These are phyloP conservation scores for Cerceris ruficornis DNA, from an alignment of 2,888 invertebrate genomes.

Conservation along the genomic window DNA sequence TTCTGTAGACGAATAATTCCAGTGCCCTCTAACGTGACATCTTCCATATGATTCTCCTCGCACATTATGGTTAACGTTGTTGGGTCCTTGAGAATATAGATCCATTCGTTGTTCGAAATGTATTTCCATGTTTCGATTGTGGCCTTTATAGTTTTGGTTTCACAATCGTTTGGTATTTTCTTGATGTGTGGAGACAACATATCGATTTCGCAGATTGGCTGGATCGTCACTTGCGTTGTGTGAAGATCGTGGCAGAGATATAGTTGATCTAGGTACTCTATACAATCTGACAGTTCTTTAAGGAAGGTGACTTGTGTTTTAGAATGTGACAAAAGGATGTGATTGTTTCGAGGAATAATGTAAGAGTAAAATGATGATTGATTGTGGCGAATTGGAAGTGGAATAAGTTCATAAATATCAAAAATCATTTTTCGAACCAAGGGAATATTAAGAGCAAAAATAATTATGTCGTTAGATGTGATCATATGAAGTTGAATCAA, in stretches of 20 bases:
- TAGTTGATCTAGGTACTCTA: background rate
- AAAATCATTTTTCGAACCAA: slow-evolving; percentile 1
- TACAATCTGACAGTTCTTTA: slow-evolving; percentile 5
- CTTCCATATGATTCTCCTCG: slow-evolving; percentile 11
- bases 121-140: slow-evolving; percentile 13
- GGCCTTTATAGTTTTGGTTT: slow-evolving; percentile 17
- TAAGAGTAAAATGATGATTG: slow-evolving; percentile 13
- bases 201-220: background rate
- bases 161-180: slow-evolving; percentile 4
- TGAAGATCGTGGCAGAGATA: slow-evolving; percentile 11
- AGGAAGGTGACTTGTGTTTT: slow-evolving; percentile 8
- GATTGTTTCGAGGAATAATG: slow-evolving; percentile 1
- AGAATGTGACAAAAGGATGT: slow-evolving; percentile 2
- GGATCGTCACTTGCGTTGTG: background rate
- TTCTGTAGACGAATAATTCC: slow-evolving; percentile 11
- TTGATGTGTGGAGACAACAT: slow-evolving; percentile 1
- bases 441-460: slow-evolving; percentile 12
- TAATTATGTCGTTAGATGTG: too few relatives aligned
- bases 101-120: slow-evolving; percentile 13
- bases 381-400: slow-evolving; percentile 6
- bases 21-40: slow-evolving; percentile 5
- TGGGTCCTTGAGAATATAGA: slow-evolving; percentile 17
- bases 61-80: slow-evolving; percentile 15
- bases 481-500: too few relatives aligned
- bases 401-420: slow-evolving; percentile 19